Conservation (phyloP, 2,797 vertebrate genomes). For the Sebastes oblongus region DNA sequence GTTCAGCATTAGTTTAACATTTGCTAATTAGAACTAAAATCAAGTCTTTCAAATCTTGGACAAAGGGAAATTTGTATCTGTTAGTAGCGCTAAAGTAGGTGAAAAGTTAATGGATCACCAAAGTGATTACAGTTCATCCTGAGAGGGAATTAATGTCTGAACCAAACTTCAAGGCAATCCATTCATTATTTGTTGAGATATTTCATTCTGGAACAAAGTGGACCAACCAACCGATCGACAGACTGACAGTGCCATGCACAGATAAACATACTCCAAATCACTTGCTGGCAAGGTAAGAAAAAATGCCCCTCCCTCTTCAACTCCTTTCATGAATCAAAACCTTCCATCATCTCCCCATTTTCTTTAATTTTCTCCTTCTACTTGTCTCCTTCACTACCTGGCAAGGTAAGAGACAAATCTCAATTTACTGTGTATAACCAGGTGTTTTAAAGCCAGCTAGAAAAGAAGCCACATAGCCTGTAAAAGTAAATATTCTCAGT, state of each 20-base stretch:
- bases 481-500: constrained; percentile 9
- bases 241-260: background rate
- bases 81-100: too few relatives aligned
- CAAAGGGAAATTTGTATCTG: too few relatives aligned
- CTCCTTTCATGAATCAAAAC: constrained; percentile 39
- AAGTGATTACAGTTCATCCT: background rate
- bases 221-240: background rate
- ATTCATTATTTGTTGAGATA: background rate
- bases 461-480: background rate
- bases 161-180: background rate
- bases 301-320: background rate
- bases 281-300: background rate
- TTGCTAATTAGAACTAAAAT: too few relatives aligned
- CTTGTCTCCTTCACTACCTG: constrained; percentile 2
- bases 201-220: background rate
- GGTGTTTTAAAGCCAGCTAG: constrained; percentile 1
- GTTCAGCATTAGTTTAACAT: too few relatives aligned
- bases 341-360: constrained; percentile 29
- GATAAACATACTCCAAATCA: background rate
- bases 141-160: background rate
- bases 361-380: background rate
- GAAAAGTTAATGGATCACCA: background rate
- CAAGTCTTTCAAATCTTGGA: too few relatives aligned
- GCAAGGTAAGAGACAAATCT: background rate
- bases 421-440: background rate